Evolutionary conservation across 2,797 vertebrate species (phyloP), one percentile per base, ranked within the genome.

Genomic region (Mastacembelus armatus): DNA sequence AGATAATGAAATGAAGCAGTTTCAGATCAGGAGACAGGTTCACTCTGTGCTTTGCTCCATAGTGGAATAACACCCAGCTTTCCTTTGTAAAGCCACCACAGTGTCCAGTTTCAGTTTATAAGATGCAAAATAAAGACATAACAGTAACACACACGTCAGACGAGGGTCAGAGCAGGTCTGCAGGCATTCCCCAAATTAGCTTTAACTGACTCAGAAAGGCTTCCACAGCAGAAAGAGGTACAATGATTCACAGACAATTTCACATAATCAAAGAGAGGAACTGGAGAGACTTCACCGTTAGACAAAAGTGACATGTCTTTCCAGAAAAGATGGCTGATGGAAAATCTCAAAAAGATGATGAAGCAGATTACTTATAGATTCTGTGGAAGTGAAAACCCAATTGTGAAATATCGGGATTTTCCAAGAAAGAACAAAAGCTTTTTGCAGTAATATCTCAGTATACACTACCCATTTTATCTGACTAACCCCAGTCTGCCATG

Each of bases 101-200:
- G 60, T 26, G 2, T 63, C 70, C 60, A 47, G 29, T 43, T 86
- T 89, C 88, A 90, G 85, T 75, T 83, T 74, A 6, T 12, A 39
- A 56, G 10, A 40, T 27, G 30, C 44, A 66, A 45, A 32, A 45
- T 36, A 33, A 66, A 65, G 29, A 76, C 48, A 44, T 35, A 4
- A 62, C 38, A 66, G 29, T 27, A 4, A 51, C 1, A 26, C 22
- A 30, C 50, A 49, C 18, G 1, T 50, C 0, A 62, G 73, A 66
- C 35, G 15, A 39, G 51, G 47, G 58, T 82, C 72, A 44, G 52
- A 56, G 40, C 7, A 11, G 4, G 12, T 35, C 45, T 49, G 15
- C 10, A 7, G 39, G 32, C 1, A 29, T 36, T 8, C 0, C 10
- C 8, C 5, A 2, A 47, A 16, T 32, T 19, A 3, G 8, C 10